Base-by-base conservation (phyloP, 92 coral and sea anemone species). In the Paramuricea clavata region DNA sequence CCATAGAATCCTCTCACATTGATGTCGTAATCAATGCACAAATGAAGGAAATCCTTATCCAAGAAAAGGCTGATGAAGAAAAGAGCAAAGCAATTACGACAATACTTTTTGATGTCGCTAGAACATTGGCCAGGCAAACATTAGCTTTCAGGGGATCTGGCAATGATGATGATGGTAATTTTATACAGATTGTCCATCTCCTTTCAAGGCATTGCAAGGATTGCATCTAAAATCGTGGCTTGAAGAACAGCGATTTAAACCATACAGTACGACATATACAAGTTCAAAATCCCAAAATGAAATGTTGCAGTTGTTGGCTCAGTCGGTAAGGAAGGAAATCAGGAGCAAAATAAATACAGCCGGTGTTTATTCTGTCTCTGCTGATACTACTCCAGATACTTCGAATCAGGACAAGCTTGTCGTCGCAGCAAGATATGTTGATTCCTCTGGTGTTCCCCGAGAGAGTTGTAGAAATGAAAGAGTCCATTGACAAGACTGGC, bases 101-200 rank as follows among this genome's bases (percentile, higher is more conserved):
- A 11, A 70, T 70, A 27, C 70, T 62, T 19, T 62, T 62, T 62
- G 70, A 62, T 62, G 70, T 62, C 1, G 70, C 35, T 3, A 35
- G 10, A 70, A 70, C 23, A 1, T 50, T 70, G 23, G 77, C 50
- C 6, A 70, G 54, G 77, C 77, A 70, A 36, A 7, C 77, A 0
- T 50, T 70, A 33, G 50, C 77, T 70, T 70, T 70, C 77, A 70
- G 77, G 17, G 77, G 77, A 50, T 70, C 77, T 70, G 77, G 77
- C 28, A 70, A 70, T 5, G 77, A 70, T 22, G 77, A 70, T 5
- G 54, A 70, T 70, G 77, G 77, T 70, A 70, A 70, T 70, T 70
- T 2, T 36, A 4, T 70, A 4, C 47, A 70, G 21, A 70, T 70
- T 3, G 77, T 70, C 77, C 15, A 70, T 11, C 49, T 34, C 28